Base-by-base conservation (phyloP, 2,888 invertebrate genomes). In the Heliothis peltigera region DNA sequence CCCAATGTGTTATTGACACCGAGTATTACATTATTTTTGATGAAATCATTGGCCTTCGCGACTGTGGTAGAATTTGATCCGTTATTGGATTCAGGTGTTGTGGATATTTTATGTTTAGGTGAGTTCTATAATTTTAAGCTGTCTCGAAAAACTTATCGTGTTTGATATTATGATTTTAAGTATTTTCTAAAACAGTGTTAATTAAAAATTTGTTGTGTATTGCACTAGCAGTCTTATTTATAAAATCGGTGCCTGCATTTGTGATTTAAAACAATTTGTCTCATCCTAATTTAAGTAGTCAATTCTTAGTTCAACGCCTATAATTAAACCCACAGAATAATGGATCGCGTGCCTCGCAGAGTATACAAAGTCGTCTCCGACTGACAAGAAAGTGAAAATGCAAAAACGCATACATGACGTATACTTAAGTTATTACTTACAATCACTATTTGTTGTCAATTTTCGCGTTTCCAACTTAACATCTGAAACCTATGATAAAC, bases 361-460 rank as follows among this genome's bases (percentile, higher is more conserved):
- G 68, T 66, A 61, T 57, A 48, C 56, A 25, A 51, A 61, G 48
- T 56, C 52, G 67, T 64, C 60, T 71, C 48, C 21, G 59, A 63
- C 42, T 35, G 35, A 55, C 60, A 76, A 65, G 65, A 75, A 75
- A 75, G 75, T 65, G 77, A 76, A 75, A 65, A 69, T 39, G 63
- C 47, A 67, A 66, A 61, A 73, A 73, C 72, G 56, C 59, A 52
- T 28, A 35, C 54, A 39, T 66, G 66, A 62, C 58, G 59, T 70
- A 51, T 51, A 75, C 72, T 75, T 75, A 70, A 68, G 61, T 72
- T 64, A 75, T 68, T 61, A 68, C 58, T 58, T 58, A 55, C 48
- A 54, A 63, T 60, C 66, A 72, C 64, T 69, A 64, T 35, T 76
- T 56, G 62, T 60, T 64, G 62, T 58, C 48, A 62, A 18, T 71